These are phyloP conservation scores for Onychorhynchus coronatus DNA, from an alignment of 2,113 vertebrate species.

Conservation along the genomic window DNA sequence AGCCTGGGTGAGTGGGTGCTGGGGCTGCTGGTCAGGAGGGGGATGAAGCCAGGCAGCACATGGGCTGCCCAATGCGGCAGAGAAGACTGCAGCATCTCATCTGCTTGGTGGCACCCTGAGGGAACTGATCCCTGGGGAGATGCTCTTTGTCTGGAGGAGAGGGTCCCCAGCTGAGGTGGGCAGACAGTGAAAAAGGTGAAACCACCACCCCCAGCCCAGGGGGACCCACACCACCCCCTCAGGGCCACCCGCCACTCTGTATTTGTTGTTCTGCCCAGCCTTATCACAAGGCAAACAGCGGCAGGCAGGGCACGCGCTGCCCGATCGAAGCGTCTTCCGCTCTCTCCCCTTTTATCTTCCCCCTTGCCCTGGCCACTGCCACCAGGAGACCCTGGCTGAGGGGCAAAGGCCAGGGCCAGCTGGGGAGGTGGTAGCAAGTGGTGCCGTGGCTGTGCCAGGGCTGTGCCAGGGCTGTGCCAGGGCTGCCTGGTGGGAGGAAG, in stretches of 20 bases:
- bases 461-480: not conserved
- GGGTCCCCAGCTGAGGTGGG: not conserved
- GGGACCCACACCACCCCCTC: not conserved
- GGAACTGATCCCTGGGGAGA: not conserved
- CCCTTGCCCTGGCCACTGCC: not conserved
- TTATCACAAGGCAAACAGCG: slow-evolving; percentile 70
- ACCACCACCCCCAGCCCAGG: not conserved
- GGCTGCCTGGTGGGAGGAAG: slow-evolving; percentile 8
- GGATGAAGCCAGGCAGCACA: not conserved
- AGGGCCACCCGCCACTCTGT: not conserved
- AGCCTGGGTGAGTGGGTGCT: rapidly evolving
- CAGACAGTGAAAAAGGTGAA: not conserved
- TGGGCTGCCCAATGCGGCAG: not conserved
- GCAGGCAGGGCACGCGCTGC: slow-evolving; percentile 2
- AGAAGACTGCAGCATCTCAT: rapidly evolving
- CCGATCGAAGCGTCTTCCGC: not conserved
- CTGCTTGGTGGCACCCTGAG: rapidly evolving
- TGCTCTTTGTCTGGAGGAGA: not conserved
- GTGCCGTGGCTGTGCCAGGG: not conserved
- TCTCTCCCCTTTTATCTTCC: not conserved
- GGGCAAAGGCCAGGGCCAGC: slow-evolving; percentile 30
- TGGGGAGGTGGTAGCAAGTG: not conserved
- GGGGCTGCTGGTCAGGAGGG: not conserved
- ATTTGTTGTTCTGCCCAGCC: slow-evolving; percentile 58
- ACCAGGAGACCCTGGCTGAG: not conserved